phyloP scores from a whole-genome alignment of 35 echinoderm and acorn worm species.

The Holothuria glaberrima region DNA sequence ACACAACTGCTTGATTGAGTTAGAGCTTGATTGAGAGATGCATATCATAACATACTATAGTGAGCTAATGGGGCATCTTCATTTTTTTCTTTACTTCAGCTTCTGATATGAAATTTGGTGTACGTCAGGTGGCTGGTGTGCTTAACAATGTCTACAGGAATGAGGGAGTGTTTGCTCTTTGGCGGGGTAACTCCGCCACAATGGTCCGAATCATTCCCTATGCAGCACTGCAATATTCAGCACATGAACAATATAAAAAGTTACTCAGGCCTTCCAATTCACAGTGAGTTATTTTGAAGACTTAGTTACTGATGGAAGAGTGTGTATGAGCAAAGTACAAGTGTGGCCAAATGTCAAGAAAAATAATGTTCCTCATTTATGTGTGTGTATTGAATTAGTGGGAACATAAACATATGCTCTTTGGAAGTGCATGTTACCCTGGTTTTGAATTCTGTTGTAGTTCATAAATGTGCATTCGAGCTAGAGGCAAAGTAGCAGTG shows the following conservation, averaged over 20 bases:
- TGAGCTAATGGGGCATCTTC: background rate
- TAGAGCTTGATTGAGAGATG: too few relatives aligned
- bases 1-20: too few relatives aligned
- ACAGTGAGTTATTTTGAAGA: slow-evolving; percentile 64
- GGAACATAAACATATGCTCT: too few relatives aligned
- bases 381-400: background rate
- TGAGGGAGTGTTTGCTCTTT: slow-evolving; percentile 82
- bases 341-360: background rate
- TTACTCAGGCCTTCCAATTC: slow-evolving; percentile 78
- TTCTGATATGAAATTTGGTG: slow-evolving; percentile 85
- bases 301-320: too few relatives aligned
- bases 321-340: too few relatives aligned
- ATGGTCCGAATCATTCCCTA: slow-evolving; percentile 98
- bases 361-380: background rate
- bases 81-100: slow-evolving; percentile 67
- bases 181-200: slow-evolving; percentile 95
- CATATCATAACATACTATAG: too few relatives aligned
- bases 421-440: too few relatives aligned
- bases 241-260: slow-evolving; percentile 97
- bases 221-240: slow-evolving; percentile 94
- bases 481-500: too few relatives aligned
- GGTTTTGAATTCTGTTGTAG: too few relatives aligned
- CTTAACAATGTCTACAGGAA: slow-evolving; percentile 79
- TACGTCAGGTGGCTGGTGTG: slow-evolving; percentile 65
- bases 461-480: too few relatives aligned